Percentiles rank a stretch among this genome's conserved stretches.
Conservation (phyloP, 2,888 invertebrate genomes). For the Lepeophtheirus nordmannii region DNA sequence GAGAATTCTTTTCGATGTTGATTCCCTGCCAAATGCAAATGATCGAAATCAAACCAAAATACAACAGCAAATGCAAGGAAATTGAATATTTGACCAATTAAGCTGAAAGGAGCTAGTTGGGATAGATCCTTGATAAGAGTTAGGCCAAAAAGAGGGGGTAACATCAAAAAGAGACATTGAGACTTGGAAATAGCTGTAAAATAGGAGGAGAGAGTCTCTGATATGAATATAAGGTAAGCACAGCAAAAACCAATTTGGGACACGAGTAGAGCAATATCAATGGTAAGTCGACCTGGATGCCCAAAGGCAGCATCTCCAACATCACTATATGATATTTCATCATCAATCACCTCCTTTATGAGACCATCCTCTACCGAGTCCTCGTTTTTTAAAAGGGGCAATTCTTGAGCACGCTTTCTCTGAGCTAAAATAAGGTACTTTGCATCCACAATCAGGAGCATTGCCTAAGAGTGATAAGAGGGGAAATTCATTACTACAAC, state of each 20-base stretch:
- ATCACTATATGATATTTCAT: constrained; percentile 25
- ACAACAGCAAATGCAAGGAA: constrained; percentile 38
- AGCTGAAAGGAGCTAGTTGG: constrained; percentile 31
- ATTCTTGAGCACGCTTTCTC: constrained; percentile 15
- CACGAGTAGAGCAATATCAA: constrained; percentile 34
- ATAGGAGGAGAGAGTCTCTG: constrained; percentile 33
- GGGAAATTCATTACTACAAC: constrained; percentile 33
- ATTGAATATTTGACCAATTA: constrained; percentile 37
- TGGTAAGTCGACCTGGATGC: constrained; percentile 32
- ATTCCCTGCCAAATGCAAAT: constrained; percentile 31
- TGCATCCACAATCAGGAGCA: constrained; percentile 36
- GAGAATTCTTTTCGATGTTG: constrained; percentile 36
- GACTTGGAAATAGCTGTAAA: constrained; percentile 32
- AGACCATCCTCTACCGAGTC: constrained; percentile 19
- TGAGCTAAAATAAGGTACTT: constrained; percentile 32
- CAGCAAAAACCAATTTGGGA: constrained; percentile 35
- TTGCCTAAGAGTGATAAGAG: constrained; percentile 29
- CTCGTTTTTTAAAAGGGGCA: constrained; percentile 23
- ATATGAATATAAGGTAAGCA: constrained; percentile 32
- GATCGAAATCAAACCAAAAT: constrained; percentile 39
- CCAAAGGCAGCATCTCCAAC: constrained; percentile 33
- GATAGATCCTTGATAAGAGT: constrained; percentile 32
- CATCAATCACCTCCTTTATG: constrained; percentile 2
- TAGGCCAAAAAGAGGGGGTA: constrained; percentile 34
- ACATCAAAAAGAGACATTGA: constrained; percentile 34